Conservation (phyloP, 2,797 vertebrate genomes). For the Sebastes hopkinsi region DNA sequence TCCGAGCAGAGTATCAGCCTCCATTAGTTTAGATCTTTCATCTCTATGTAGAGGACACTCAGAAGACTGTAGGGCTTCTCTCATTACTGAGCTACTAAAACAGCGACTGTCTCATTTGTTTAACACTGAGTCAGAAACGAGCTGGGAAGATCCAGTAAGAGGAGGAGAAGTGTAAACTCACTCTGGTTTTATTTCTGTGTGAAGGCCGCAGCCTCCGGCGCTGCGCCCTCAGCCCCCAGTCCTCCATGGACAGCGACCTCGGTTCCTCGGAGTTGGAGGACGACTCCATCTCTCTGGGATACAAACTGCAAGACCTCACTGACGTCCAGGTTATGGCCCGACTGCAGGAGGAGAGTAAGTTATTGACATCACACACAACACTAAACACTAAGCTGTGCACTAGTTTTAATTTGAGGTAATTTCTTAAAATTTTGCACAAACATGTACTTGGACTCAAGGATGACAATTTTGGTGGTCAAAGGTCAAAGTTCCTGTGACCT, state of each 20-base stretch:
- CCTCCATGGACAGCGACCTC: constrained; percentile 87
- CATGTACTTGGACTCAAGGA: too few species aligned
- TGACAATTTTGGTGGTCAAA: too few species aligned
- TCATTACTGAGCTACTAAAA: background rate
- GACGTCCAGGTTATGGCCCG: constrained; percentile 98
- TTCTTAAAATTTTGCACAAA: too few species aligned
- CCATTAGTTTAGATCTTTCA: constrained; percentile 29
- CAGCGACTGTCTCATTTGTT: background rate
- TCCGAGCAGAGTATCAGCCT: constrained; percentile 7
- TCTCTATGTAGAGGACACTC: constrained; percentile 17
- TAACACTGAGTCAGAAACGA: background rate
- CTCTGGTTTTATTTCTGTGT: background rate
- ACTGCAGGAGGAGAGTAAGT: constrained; percentile 97
- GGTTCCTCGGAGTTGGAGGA: constrained; percentile 86
- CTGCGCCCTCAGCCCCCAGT: constrained; percentile 86
- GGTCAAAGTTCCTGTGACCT: too few species aligned
- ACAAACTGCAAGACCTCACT: constrained; percentile 94
- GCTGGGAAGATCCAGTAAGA: background rate
- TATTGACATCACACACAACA: background rate
- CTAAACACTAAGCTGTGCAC: background rate
- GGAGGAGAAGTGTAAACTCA: too few species aligned
- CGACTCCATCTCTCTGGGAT: constrained; percentile 90
- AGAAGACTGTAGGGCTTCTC: constrained; percentile 4
- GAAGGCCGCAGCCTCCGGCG: constrained; percentile 69
- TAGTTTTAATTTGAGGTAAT: too few species aligned